These are phyloP conservation scores for Sturmia bella DNA, from an alignment of 2,888 invertebrate species.

Conservation along the genomic window DNA sequence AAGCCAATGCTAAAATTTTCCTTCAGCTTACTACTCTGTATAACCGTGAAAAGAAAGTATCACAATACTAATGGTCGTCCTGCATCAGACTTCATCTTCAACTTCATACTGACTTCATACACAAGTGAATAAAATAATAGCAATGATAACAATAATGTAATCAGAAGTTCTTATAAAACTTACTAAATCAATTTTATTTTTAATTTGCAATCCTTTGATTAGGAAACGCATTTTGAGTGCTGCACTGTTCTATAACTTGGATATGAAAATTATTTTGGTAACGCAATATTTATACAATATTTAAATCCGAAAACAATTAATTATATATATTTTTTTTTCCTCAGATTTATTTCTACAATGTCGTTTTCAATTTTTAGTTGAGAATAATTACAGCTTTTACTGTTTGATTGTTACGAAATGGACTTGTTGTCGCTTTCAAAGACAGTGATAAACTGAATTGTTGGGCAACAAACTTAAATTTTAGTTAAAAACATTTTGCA, in stretches of 20 bases:
- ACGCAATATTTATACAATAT: too few relatives aligned
- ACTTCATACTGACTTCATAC: too few relatives aligned
- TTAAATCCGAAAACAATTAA: background rate
- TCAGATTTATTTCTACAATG: background rate
- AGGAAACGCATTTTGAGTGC: constrained; percentile 76
- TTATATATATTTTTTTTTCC: constrained; percentile 13
- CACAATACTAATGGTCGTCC: too few relatives aligned
- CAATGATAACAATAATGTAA: too few relatives aligned
- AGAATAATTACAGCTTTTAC: constrained; percentile 24
- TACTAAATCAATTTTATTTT: constrained; percentile 71
- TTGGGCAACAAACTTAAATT: constrained; percentile 40
- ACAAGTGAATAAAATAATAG: too few relatives aligned
- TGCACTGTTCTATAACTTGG: background rate
- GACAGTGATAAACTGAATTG: constrained; percentile 59
- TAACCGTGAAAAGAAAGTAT: too few relatives aligned
- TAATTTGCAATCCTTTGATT: constrained; percentile 75
- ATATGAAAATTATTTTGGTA: too few relatives aligned
- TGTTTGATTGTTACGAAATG: constrained; percentile 29
- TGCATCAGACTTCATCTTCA: too few relatives aligned
- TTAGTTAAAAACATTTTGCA: constrained; percentile 24
- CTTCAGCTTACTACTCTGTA: too few relatives aligned
- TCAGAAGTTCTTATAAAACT: constrained; percentile 48
- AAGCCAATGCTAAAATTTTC: too few relatives aligned
- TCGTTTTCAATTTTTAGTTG: background rate
- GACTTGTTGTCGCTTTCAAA: constrained; percentile 43